phyloP scores from a whole-genome alignment of 2,888 invertebrate species.

The Pherbina coryleti region DNA sequence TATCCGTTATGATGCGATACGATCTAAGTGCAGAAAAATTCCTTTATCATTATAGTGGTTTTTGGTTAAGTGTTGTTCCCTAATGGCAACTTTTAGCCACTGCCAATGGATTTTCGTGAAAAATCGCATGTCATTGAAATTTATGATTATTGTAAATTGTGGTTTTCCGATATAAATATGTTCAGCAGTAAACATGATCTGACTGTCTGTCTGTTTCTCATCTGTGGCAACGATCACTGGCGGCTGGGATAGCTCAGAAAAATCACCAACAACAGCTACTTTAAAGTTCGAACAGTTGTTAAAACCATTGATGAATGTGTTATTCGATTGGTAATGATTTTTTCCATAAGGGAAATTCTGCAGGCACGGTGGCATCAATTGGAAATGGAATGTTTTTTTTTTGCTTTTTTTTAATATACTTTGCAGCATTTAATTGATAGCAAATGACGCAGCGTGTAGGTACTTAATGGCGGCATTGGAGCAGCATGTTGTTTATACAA shows the following conservation, averaged over 20 bases:
- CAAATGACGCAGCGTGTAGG: neutral
- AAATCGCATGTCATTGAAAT: constrained; percentile 41
- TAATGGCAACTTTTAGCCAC: neutral
- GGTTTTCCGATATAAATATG: constrained; percentile 10
- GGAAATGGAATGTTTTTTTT: neutral
- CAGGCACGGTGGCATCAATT: neutral
- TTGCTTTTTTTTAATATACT: neutral
- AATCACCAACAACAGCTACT: neutral
- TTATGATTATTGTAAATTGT: constrained; percentile 34
- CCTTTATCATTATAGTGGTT: neutral
- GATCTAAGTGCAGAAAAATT: neutral
- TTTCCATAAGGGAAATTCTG: neutral
- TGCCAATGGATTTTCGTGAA: constrained; percentile 1
- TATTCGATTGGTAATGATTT: constrained; percentile 30
- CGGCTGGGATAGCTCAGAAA: neutral
- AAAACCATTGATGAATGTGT: constrained; percentile 38
- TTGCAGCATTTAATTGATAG: neutral
- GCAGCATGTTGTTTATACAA: too few species aligned
- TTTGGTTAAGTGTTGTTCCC: neutral
- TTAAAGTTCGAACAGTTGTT: constrained; percentile 32
- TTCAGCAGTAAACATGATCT: neutral
- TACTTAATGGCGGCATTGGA: too few species aligned
- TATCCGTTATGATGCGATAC: neutral
- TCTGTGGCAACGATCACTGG: neutral
- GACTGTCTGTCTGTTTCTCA: too few species aligned